Percentiles rank a stretch among this genome's conserved stretches.
phyloP scores from a whole-genome alignment of 2,888 invertebrate genomes.

The Autographa pulchrina region DNA sequence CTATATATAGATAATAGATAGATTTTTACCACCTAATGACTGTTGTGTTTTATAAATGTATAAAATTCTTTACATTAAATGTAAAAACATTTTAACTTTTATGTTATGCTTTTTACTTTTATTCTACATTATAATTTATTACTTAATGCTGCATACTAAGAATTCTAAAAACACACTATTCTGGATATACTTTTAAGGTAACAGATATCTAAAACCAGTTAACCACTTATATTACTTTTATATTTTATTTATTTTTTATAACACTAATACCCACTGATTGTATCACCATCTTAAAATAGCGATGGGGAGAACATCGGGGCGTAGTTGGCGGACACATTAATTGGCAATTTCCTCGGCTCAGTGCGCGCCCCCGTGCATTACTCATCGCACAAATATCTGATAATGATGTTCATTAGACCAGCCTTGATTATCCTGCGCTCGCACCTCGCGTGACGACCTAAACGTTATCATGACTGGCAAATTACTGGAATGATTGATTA shows the following conservation, averaged over 20 bases:
- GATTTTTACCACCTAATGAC: no score
- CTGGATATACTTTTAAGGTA: no score
- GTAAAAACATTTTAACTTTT: no score
- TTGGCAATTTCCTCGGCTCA: conserved; percentile 80
- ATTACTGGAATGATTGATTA: not conserved
- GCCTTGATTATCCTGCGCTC: not conserved
- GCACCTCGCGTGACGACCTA: not conserved
- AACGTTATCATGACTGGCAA: not conserved
- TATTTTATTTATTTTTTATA: no score
- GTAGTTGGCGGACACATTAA: conserved; percentile 75
- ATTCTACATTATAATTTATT: no score
- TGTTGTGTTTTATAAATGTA: no score
- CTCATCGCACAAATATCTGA: conserved; percentile 74
- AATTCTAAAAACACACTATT: no score
- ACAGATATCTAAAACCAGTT: not conserved
- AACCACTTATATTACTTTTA: no score
- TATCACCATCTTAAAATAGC: conserved; percentile 51
- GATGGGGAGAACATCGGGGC: conserved; percentile 50
- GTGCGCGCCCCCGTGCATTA: conserved; percentile 67
- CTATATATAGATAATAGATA: no score
- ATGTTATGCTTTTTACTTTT: no score
- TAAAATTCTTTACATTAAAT: no score
- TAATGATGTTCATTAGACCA: conserved; percentile 76
- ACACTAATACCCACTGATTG: conserved; percentile 30
- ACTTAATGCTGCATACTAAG: no score